Evolutionary conservation across 2,888 invertebrate genomes (phyloP).

Genomic region (Polietes domitor): DNA sequence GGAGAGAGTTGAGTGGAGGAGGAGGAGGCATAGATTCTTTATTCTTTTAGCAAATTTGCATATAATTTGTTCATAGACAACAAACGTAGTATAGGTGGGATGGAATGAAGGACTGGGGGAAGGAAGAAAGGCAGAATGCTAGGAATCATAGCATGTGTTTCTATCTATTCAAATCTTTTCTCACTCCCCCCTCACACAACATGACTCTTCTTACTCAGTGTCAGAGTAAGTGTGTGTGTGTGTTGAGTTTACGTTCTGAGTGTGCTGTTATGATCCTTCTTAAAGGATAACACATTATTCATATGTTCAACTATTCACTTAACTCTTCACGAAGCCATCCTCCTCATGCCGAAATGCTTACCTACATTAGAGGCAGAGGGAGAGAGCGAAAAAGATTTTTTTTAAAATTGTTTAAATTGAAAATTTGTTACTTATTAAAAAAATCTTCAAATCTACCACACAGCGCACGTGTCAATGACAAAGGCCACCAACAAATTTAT

Average conservation of each 20-base stretch:
- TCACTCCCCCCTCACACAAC: background rate
- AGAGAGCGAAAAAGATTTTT: conserved; percentile 18
- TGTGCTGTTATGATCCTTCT: conserved; percentile 35
- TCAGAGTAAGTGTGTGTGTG: background rate
- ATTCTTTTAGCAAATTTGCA: conserved; percentile 20
- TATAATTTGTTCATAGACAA: conserved; percentile 12
- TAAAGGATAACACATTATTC: conserved; percentile 68
- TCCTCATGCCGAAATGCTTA: background rate
- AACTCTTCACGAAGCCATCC: background rate
- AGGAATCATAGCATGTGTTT: conserved; percentile 13
- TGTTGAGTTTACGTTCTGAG: background rate
- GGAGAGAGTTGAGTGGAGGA: background rate
- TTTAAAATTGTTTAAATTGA: conserved; percentile 40
- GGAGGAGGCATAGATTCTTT: background rate
- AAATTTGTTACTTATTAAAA: conserved; percentile 75
- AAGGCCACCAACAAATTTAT: conserved; percentile 56
- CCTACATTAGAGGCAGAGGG: conserved; percentile 14
- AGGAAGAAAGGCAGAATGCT: background rate
- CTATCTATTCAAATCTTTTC: background rate
- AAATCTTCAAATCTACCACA: conserved; percentile 68
- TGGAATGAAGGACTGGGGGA: no score
- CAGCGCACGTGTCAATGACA: conserved; percentile 76
- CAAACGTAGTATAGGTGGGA: background rate
- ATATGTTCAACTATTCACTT: conserved; percentile 58
- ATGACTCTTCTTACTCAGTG: conserved; percentile 15